Conservation (phyloP, 2,797 vertebrate species). For the Helarctos malayanus region DNA sequence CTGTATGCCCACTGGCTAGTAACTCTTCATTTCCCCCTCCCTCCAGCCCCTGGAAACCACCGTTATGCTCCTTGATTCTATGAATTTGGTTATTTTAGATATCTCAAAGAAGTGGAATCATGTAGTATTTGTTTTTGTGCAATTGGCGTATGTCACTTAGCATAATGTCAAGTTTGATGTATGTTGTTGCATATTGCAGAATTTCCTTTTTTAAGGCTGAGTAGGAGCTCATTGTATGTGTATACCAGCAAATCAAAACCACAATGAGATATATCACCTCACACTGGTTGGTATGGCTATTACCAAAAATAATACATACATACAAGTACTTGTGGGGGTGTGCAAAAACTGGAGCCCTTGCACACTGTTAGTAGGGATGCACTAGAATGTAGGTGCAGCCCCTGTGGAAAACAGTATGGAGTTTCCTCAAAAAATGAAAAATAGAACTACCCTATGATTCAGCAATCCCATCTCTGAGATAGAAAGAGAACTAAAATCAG, state of each 20-base stretch:
- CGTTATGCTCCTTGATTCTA: background rate
- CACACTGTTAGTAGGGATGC: background rate
- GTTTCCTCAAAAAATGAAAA: background rate
- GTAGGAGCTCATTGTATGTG: background rate
- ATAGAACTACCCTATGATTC: background rate
- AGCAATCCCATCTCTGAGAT: background rate
- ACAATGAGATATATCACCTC: background rate
- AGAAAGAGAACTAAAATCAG: background rate
- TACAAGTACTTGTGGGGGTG: background rate
- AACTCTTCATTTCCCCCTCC: background rate
- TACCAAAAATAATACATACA: background rate
- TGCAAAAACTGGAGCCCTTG: background rate
- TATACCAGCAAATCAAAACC: background rate
- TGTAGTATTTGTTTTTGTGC: background rate
- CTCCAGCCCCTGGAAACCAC: background rate
- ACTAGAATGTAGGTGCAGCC: background rate
- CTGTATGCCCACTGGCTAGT: background rate
- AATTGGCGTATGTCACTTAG: background rate
- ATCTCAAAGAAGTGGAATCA: background rate
- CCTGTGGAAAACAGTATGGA: background rate
- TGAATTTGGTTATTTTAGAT: background rate
- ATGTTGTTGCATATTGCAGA: background rate
- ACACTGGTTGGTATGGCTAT: background rate
- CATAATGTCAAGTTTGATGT: no score
- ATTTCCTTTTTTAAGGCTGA: background rate